phyloP scores from a whole-genome alignment of 2,113 vertebrate species.

The Pygathrix nemaeus region DNA sequence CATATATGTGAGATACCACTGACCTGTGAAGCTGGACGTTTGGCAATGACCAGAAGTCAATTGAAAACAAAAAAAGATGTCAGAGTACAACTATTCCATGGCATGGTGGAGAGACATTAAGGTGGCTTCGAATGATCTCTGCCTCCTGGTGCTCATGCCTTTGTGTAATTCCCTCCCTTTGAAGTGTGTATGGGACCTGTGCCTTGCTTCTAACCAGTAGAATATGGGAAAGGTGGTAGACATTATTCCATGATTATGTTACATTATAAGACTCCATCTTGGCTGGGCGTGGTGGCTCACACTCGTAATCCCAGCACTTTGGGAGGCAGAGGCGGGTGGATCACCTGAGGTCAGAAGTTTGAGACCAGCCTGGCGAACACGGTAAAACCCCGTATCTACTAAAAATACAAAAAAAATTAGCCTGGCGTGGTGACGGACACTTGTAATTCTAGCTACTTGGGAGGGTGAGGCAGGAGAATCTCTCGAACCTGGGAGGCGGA shows the following conservation, averaged over 20 bases:
- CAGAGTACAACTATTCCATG: background rate
- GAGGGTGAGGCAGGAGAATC: no score
- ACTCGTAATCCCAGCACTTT: no score
- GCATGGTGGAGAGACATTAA: background rate
- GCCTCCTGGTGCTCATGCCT: background rate
- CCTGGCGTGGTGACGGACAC: no score
- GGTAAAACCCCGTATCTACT: no score
- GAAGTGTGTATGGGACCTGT: background rate
- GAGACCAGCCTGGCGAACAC: no score
- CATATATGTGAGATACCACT: background rate
- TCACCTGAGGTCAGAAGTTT: no score
- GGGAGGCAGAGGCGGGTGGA: no score
- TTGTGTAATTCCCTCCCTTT: background rate
- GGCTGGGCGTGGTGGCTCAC: no score
- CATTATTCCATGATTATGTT: background rate
- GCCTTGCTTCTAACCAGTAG: background rate
- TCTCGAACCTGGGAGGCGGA: no score
- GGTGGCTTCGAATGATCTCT: background rate
- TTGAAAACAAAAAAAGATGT: background rate
- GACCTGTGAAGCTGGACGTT: background rate
- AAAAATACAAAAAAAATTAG: no score
- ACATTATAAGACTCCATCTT: background rate
- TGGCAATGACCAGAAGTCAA: background rate
- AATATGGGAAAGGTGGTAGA: background rate
- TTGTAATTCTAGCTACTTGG: no score